These are phyloP conservation scores for Drosophila mercatorum DNA, from an alignment of 2,888 invertebrate species.

Conservation along the genomic window DNA sequence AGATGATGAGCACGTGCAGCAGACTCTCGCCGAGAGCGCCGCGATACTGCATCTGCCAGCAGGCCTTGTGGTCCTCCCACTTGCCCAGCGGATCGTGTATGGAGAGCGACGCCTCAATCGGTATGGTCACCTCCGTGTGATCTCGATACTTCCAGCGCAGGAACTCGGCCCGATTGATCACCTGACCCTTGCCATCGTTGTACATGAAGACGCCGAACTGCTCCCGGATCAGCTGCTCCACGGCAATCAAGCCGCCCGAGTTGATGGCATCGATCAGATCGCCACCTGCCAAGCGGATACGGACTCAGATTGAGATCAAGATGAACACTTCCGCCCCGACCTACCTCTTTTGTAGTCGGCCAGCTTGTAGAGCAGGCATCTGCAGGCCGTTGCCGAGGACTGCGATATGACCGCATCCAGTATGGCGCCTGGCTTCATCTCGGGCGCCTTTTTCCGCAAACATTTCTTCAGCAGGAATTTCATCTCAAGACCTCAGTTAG, in stretches of 20 bases:
- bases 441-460: constrained; percentile 83
- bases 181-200: constrained; percentile 92
- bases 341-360: constrained; percentile 95
- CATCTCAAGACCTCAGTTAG: constrained; percentile 49
- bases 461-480: constrained; percentile 83
- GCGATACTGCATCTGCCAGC: constrained; percentile 98
- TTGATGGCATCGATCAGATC: constrained; percentile 95
- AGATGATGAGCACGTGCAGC: constrained; percentile 96
- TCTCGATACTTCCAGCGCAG: constrained; percentile 95
- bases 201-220: constrained; percentile 96
- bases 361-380: constrained; percentile 93
- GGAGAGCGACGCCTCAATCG: constrained; percentile 93
- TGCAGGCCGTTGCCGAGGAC: constrained; percentile 91
- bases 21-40: constrained; percentile 98
- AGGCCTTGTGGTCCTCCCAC: constrained; percentile 96
- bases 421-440: constrained; percentile 89
- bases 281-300: constrained; percentile 87
- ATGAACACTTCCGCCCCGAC: background rate
- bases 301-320: background rate
- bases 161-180: constrained; percentile 94
- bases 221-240: constrained; percentile 93
- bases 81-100: constrained; percentile 94
- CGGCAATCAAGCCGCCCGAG: constrained; percentile 92
- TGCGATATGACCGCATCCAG: constrained; percentile 96
- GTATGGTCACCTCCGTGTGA: constrained; percentile 92